Percentiles rank a stretch among this genome's conserved stretches.
phyloP scores from a whole-genome alignment of 1,140 invertebrate species.

The Temnothorax longispinosus region DNA sequence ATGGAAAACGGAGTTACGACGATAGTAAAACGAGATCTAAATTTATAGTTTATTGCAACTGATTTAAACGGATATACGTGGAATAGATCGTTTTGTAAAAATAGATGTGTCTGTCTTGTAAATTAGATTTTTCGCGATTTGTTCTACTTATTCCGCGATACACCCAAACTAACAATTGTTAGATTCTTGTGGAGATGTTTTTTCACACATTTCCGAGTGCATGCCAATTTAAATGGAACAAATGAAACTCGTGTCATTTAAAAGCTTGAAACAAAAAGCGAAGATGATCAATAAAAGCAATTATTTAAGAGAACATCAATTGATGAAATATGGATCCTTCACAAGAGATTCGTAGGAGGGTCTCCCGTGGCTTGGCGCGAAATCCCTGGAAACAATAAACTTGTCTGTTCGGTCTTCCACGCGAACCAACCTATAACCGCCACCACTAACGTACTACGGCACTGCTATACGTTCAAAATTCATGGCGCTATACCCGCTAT shows the following conservation, averaged over 20 bases:
- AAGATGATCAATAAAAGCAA: background rate
- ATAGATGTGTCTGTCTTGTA: background rate
- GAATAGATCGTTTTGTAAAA: background rate
- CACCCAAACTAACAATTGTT: background rate
- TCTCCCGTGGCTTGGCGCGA: slow-evolving; percentile 32
- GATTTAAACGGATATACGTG: background rate
- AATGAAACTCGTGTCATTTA: background rate
- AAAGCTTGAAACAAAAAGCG: background rate
- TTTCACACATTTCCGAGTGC: background rate
- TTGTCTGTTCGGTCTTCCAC: slow-evolving; percentile 64
- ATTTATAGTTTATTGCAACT: slow-evolving; percentile 38
- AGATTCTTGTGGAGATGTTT: background rate
- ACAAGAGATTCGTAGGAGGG: slow-evolving; percentile 41
- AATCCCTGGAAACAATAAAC: slow-evolving; percentile 73
- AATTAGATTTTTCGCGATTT: background rate
- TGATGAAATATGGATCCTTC: slow-evolving; percentile 35
- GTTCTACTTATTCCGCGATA: background rate
- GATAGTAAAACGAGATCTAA: background rate
- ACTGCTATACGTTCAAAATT: slow-evolving; percentile 78
- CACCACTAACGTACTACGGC: slow-evolving; percentile 66
- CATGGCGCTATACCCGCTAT: slow-evolving; percentile 77
- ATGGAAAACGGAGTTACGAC: slow-evolving; percentile 30
- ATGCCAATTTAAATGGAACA: background rate
- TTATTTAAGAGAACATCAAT: slow-evolving; percentile 35
- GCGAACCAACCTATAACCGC: slow-evolving; percentile 60